These are phyloP conservation scores for Odobenus rosmarus DNA, from an alignment of 2,113 vertebrate genomes.

Conservation along the genomic window DNA sequence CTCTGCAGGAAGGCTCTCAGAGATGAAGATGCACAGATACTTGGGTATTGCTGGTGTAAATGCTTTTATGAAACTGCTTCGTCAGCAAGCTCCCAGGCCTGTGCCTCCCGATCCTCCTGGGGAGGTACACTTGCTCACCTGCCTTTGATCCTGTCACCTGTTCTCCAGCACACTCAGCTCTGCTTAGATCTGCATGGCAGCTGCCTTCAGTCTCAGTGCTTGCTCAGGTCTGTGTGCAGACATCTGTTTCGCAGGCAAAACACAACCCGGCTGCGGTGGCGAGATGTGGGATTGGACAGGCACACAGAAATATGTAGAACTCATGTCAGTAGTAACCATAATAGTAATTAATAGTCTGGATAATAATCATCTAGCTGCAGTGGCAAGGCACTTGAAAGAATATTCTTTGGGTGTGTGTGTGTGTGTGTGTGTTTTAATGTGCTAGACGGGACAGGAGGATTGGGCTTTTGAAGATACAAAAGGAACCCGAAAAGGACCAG, in stretches of 20 bases:
- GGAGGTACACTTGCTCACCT: background rate
- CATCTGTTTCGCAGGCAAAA: background rate
- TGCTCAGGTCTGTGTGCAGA: background rate
- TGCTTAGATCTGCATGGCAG: background rate
- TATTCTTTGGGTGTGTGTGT: background rate
- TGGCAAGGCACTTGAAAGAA: slow-evolving; percentile 38
- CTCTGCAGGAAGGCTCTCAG: background rate
- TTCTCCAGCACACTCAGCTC: background rate
- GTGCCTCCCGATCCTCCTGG: background rate
- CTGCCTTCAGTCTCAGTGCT: background rate
- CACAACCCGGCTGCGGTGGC: background rate
- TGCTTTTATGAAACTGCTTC: background rate
- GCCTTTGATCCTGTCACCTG: background rate
- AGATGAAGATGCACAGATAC: no score
- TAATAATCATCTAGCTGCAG: background rate
- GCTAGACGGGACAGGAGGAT: background rate
- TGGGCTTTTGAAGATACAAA: slow-evolving; percentile 36
- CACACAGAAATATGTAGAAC: background rate
- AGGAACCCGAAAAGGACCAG: background rate
- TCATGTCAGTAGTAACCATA: background rate
- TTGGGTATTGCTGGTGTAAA: background rate
- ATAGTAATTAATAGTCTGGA: slow-evolving; percentile 34
- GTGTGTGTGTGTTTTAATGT: no score
- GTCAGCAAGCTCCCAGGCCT: background rate
- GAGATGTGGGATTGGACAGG: background rate